Base-by-base conservation (phyloP, 2,888 invertebrate species). In the Scaptomyza caliginosa region DNA sequence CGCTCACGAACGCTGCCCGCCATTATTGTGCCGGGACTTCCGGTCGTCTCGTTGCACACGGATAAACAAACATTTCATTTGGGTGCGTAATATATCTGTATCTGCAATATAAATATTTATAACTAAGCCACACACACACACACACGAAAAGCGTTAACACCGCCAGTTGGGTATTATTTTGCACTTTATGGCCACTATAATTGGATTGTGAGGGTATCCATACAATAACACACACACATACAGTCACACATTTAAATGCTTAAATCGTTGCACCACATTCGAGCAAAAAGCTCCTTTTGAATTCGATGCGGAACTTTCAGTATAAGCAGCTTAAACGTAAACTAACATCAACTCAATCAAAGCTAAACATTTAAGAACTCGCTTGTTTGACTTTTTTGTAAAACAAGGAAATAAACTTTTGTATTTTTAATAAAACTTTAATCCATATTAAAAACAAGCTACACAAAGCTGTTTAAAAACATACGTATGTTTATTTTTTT, bases 1-100 rank as follows among this genome's bases (percentile, higher is more conserved):
- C 94, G 97, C 79, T 97, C 97, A 38, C 93, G 96, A 85, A 97
- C 97, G 5, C 92, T 97, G 62, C 97, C 97, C 38, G 96, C 97
- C 71, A 97, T 97, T 89, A 95, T 97, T 42, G 95, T 96, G 38
- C 97, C 97, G 1, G 96, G 96, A 50, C 94, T 97, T 88, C 89
- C 89, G 71, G 95, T 96, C 80, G 93, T 96, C 26, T 96, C 96
- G 74, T 95, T 96, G 56, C 96, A 96, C 92, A 94, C 96, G 78
- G 96, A 96, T 86, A 84, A 89, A 49, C 94, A 95, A 55, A 93
- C 93, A 72, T 93, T 93, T 85, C 92, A 89, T 69, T 89, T 92
- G 90, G 93, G 93, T 93, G 81, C 79, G 89, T 86, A 76, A 50
- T 38, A 10, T 19, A 57, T 38, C 34, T 48, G 21, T 55, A 56